Evolutionary conservation across 2,113 vertebrate genomes (phyloP).

Genomic region (Caloenas nicobarica): DNA sequence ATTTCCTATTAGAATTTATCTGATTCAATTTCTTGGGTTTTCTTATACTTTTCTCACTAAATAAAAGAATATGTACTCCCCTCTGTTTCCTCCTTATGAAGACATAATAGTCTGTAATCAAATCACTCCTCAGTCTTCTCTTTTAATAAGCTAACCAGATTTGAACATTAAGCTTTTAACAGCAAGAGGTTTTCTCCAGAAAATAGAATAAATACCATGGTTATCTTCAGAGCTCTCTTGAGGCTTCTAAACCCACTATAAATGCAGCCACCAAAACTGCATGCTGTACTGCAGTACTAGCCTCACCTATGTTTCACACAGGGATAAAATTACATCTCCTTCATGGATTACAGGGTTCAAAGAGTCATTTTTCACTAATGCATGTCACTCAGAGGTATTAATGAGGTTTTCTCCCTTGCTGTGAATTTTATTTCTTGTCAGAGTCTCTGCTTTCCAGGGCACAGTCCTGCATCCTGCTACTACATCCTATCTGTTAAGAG

Average conservation of each 20-base stretch:
- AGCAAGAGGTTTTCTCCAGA: constrained; percentile 37
- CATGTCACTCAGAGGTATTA: constrained; percentile 3
- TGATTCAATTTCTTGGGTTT: neutral
- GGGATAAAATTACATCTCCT: constrained; percentile 33
- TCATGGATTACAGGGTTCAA: neutral
- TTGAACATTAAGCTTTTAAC: constrained; percentile 37
- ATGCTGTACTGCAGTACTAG: neutral
- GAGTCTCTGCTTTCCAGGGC: neutral
- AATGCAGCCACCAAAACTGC: neutral
- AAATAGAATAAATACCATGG: constrained; percentile 1
- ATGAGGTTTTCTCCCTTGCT: neutral
- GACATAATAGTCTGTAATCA: constrained; percentile 30
- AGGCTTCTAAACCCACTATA: constrained; percentile 2
- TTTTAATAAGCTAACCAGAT: constrained; percentile 56
- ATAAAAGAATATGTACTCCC: neutral
- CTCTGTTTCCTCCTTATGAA: neutral
- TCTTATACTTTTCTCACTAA: neutral
- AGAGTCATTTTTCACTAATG: constrained; percentile 16
- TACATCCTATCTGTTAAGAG: neutral
- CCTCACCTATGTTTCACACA: constrained; percentile 26
- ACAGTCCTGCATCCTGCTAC: neutral
- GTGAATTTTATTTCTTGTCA: constrained; percentile 15
- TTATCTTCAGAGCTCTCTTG: neutral
- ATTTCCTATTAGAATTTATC: constrained; percentile 3
- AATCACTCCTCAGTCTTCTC: constrained; percentile 22